phyloP scores from a whole-genome alignment of 2,113 vertebrate species.

The Laticauda laticaudata region DNA sequence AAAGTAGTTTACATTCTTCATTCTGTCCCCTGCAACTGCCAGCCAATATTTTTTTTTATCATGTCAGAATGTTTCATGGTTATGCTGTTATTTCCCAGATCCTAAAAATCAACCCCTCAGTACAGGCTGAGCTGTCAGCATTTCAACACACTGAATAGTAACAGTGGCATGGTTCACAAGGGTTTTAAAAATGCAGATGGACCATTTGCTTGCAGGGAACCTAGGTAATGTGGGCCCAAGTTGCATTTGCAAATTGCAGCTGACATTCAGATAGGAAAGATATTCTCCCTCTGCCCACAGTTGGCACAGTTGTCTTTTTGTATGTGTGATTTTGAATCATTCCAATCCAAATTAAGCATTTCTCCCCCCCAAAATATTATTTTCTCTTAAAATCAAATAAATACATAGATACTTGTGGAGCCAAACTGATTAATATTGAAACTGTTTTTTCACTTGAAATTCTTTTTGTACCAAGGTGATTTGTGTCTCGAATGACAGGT shows the following conservation, averaged over 20 bases:
- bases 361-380: background rate
- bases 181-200: conserved; percentile 30
- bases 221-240: background rate
- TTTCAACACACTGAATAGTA: conserved; percentile 27
- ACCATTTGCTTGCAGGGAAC: conserved; percentile 26
- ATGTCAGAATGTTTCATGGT: background rate
- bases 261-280: conserved; percentile 1
- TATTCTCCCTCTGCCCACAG: background rate
- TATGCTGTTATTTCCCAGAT: background rate
- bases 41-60: background rate
- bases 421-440: conserved; percentile 33
- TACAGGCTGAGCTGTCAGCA: background rate
- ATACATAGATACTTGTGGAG: conserved; percentile 29
- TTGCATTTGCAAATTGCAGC: background rate
- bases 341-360: conserved; percentile 21
- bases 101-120: background rate
- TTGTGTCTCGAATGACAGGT: conserved; percentile 63
- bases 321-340: conserved; percentile 24
- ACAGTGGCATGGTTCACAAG: background rate
- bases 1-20: background rate
- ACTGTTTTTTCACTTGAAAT: conserved; percentile 50
- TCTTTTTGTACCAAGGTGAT: conserved; percentile 39
- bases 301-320: background rate
- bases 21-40: background rate
- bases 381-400: conserved; percentile 29